These are phyloP conservation scores for Heliconius congener DNA, from an alignment of 1,140 invertebrate species.

Conservation along the genomic window DNA sequence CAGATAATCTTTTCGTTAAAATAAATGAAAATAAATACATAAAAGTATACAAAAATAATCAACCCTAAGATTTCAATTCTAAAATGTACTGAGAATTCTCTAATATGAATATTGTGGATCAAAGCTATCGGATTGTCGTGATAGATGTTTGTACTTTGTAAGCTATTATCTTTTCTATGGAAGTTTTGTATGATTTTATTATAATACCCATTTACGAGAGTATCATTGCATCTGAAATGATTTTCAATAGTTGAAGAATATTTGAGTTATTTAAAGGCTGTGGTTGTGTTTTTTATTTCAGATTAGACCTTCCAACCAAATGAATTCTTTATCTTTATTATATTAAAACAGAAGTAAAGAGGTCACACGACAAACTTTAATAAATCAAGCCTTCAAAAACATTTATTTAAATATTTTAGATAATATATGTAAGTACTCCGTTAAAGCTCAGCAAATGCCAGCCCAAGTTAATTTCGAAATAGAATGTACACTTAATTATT, in stretches of 20 bases:
- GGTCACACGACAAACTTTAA: too few relatives aligned
- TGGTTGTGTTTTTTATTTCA: too few relatives aligned
- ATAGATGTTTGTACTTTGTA: slow-evolving; percentile 28
- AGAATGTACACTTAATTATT: slow-evolving; percentile 19
- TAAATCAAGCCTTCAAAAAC: too few relatives aligned
- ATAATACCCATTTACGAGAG: too few relatives aligned
- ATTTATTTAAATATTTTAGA: neutral
- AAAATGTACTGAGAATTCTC: slow-evolving; percentile 3
- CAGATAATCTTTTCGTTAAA: neutral
- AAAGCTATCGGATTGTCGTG: slow-evolving; percentile 33
- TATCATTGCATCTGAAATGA: too few relatives aligned
- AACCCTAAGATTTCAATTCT: neutral
- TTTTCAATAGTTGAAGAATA: too few relatives aligned
- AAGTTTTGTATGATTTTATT: neutral
- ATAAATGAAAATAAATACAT: neutral
- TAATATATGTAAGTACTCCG: neutral
- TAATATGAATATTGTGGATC: slow-evolving; percentile 33
- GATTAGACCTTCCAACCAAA: too few relatives aligned
- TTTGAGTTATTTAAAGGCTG: too few relatives aligned
- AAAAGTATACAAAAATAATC: neutral
- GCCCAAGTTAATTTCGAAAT: slow-evolving; percentile 17
- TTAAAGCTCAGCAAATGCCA: slow-evolving; percentile 10
- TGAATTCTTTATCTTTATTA: too few relatives aligned
- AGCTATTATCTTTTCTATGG: neutral
- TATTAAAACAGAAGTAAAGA: too few relatives aligned